Base-by-base conservation (phyloP, 1,140 invertebrate species). In the Aphelenchoides besseyi region DNA sequence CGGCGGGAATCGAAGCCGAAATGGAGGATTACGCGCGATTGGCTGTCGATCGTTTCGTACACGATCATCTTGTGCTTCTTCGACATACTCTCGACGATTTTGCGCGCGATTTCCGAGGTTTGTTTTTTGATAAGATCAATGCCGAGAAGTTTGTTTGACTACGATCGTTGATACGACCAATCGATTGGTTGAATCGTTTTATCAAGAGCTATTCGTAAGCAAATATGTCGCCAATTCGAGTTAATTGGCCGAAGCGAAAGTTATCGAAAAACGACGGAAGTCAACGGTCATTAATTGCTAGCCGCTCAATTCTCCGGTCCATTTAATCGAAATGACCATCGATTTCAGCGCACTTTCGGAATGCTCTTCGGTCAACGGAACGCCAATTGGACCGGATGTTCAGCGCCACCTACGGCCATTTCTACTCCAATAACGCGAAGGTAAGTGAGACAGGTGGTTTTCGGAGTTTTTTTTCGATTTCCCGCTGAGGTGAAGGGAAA, bases 381-480 rank as follows among this genome's bases (percentile, higher is more conserved):
- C 16, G 32, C 16, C 63, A 66, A 37, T 33, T 66, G 12, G 63
- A 66, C 32, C 63, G 63, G 36, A 37, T 66, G 63, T 66, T 66
- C 36, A 18, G 12, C 16, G 16, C 16, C 30, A 66, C 48, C 30
- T 66, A 66, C 30, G 63, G 63, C 16, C 36, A 12, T 12, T 66
- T 66, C 30, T 66, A 41, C 36, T 9, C 32, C 12, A 9, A 66
- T 12, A 66, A 66, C 32, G 18, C 63, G 32, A 66, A 66, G 32
- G 63, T 66, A 29, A 66, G 63, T 53, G 32, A n/a, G 26, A 2
- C 30, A 66, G 36, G 1, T 36, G 63, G 30, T 66, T 30, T n/a
- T 0, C 30, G 36, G 36, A 37, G 8, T 36, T 66, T 55, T 66
- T 1, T 23, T 48, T 23, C 12, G 23, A 48, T 48, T 48, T n/a